Percentiles rank a stretch among this genome's conserved stretches.
phyloP scores from a whole-genome alignment of 2,888 invertebrate species.

The Tuberolachnus salignus region DNA sequence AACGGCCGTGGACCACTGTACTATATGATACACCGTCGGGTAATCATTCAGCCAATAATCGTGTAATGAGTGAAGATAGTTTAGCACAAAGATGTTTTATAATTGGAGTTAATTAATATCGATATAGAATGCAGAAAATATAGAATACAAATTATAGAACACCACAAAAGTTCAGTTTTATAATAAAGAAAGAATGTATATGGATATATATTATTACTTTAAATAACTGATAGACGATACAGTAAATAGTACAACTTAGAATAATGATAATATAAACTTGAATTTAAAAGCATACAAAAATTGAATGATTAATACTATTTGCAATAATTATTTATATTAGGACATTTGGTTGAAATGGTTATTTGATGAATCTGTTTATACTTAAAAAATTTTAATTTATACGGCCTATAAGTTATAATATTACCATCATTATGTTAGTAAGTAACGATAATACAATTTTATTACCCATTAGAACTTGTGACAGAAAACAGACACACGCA shows the following conservation, averaged over 20 bases:
- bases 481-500: neutral
- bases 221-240: neutral
- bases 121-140: conserved; percentile 3
- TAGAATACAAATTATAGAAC: neutral
- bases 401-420: neutral
- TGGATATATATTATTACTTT: neutral
- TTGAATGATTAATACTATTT: no score
- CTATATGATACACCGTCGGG: no score
- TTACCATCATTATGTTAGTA: conserved; percentile 7
- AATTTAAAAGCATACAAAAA: no score
- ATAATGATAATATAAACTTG: neutral
- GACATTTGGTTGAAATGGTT: no score
- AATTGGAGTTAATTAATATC: no score
- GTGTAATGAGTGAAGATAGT: no score
- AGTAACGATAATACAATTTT: conserved; percentile 9
- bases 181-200: neutral
- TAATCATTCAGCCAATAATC: no score
- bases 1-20: no score
- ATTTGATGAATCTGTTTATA: conserved; percentile 1
- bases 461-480: neutral
- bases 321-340: neutral
- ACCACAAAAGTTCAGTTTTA: neutral
- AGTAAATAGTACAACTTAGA: neutral
- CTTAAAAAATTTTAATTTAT: neutral
- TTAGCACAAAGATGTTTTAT: no score